Percentiles rank a stretch among this genome's conserved stretches.
phyloP scores from a whole-genome alignment of 2,797 vertebrate species.

The Sparidentex hasta region DNA sequence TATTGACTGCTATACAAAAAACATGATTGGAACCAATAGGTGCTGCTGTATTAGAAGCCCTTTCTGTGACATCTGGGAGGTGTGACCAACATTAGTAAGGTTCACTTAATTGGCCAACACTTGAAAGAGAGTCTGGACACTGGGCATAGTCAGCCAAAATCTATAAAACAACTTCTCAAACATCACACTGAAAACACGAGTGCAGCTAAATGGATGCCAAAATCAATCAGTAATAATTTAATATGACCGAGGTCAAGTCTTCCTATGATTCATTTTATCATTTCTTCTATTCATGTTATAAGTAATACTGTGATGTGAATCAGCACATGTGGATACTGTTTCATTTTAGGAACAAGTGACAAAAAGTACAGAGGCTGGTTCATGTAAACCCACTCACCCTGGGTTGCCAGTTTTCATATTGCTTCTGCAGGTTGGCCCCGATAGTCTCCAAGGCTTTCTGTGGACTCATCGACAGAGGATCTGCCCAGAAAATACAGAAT shows the following conservation, averaged over 20 bases:
- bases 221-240: neutral
- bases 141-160: conserved; percentile 11
- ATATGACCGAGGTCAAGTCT: conserved; percentile 1
- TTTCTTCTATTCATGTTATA: neutral
- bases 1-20: neutral
- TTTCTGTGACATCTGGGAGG: neutral
- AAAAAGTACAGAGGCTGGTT: conserved; percentile 5
- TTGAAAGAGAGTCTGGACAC: neutral
- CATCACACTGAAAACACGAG: conserved; percentile 11
- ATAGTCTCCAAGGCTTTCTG: conserved; percentile 99
- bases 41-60: neutral
- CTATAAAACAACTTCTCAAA: conserved; percentile 3
- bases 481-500: conserved; percentile 78
- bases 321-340: neutral
- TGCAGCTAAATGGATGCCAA: neutral
- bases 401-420: conserved; percentile 99
- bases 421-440: conserved; percentile 97
- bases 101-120: conserved; percentile 13
- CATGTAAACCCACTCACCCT: conserved; percentile 86
- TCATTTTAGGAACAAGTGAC: neutral
- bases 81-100: neutral
- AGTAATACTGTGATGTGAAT: neutral
- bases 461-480: conserved; percentile 98
- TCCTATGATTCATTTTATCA: conserved; percentile 9
- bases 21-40: neutral